Evolutionary conservation across 2,113 vertebrate species (phyloP), one percentile per base, ranked within the genome.

Genomic region (Saimiri boliviensis): DNA sequence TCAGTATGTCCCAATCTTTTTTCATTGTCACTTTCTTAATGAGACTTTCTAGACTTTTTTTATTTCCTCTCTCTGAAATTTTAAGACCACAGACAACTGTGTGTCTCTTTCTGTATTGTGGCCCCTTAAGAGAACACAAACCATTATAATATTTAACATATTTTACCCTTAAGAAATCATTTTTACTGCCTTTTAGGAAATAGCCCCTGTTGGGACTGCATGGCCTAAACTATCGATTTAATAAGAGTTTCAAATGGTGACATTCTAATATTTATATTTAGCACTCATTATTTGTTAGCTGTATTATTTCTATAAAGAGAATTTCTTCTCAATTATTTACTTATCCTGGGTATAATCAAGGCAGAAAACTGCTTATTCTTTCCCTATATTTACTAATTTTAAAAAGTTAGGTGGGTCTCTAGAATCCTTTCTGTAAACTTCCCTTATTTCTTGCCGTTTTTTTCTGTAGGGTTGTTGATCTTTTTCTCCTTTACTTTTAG

Each of bases 321-420:
- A 76, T 88, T 82, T 92, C 17, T 74, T 19, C 11, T 91, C 37
- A 87, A 25, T 68, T 81, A 4, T 74, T 87, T 82, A 45, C 7
- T 86, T 95, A 92, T 47, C 23, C 25, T 95, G 47, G 12, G 1
- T 92, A 40, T 35, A 95, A 23, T 88, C 82, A 83, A 92, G 74
- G 54, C 23, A 68, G 58, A 54, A 93, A 68, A 89, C 32, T 83
- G 7, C 47, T 74, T 91, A 73, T 81, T 92, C 56, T 76, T 88
- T 47, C 14, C 19, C 70, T 63, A 20, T 17, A 77, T 92, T 83
- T 95, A 83, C 60, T 13, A 42, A 87, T 32, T 86, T 95, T 37
- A 45, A 74, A 89, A 87, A 73, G 73, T 54, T 84, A 40, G 10
- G 56, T 86, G n/a, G 13, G 74, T 92, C 23, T 47, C 47, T 76